Percentiles rank a stretch among this genome's conserved stretches.
Evolutionary conservation across 2,113 vertebrate species (phyloP).

Genomic region (Phodopus roborovskii): DNA sequence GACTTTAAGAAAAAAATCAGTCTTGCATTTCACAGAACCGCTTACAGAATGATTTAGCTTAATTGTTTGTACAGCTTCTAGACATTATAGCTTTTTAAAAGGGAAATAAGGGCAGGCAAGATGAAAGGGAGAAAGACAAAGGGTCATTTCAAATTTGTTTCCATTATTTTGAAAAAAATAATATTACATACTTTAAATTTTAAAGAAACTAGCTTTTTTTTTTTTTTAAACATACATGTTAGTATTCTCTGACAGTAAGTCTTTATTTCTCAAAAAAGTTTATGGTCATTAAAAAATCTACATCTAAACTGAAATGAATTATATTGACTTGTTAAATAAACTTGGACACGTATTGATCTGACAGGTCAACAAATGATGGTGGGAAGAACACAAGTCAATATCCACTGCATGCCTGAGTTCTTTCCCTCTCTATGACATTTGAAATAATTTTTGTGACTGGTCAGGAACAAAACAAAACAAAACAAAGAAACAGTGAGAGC

Average conservation of each 20-base stretch:
- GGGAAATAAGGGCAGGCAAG: conserved; percentile 56
- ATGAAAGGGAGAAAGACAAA: conserved; percentile 73
- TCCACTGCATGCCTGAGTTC: conserved; percentile 85
- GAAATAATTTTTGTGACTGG: conserved; percentile 83
- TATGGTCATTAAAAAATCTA: conserved; percentile 80
- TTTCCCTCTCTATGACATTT: conserved; percentile 86
- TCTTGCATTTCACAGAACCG: conserved; percentile 82
- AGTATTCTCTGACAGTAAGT: conserved; percentile 73
- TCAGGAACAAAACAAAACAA: conserved; percentile 70
- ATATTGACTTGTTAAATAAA: conserved; percentile 87
- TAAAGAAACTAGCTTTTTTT: conserved; percentile 58
- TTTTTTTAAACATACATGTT: conserved; percentile 65
- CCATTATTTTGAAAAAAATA: conserved; percentile 52
- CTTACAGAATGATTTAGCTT: conserved; percentile 82
- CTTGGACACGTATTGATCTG: conserved; percentile 86
- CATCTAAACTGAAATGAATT: conserved; percentile 86
- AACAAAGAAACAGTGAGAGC: conserved; percentile 75
- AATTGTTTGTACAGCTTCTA: conserved; percentile 85
- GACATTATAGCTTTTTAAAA: conserved; percentile 77
- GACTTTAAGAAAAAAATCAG: conserved; percentile 85
- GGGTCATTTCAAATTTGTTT: conserved; percentile 76
- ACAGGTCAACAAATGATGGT: conserved; percentile 86
- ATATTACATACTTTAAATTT: conserved; percentile 58
- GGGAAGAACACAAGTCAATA: conserved; percentile 84
- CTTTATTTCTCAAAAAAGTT: conserved; percentile 75